Conservation (phyloP, 2,113 vertebrate genomes). For the Narcine bancroftii region DNA sequence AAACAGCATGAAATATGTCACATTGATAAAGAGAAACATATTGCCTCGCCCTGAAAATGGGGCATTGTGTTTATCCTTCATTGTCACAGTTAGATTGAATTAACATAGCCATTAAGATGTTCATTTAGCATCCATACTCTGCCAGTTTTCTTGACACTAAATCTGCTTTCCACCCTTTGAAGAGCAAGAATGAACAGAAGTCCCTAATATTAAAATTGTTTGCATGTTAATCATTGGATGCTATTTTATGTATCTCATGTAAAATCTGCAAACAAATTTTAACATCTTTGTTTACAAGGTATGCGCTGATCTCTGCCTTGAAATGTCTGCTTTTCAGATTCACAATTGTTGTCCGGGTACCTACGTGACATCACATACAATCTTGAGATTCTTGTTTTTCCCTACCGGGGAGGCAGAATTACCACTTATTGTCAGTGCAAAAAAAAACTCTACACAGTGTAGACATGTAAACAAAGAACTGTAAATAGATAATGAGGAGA, state of each 20-base stretch:
- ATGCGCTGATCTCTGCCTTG: not conserved
- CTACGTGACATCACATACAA: no score
- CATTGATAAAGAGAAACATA: constrained; percentile 29
- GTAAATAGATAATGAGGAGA: no score
- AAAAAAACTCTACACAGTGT: no score
- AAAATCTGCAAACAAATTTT: not conserved
- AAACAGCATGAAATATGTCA: not conserved
- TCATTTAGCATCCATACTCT: not conserved
- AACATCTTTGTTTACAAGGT: not conserved
- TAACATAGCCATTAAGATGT: constrained; percentile 5
- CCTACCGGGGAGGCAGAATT: no score
- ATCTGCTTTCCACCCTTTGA: not conserved
- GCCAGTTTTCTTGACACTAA: not conserved
- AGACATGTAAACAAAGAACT: no score
- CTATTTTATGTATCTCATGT: not conserved
- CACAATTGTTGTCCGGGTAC: no score
- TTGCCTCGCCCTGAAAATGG: not conserved
- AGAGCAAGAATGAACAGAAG: not conserved
- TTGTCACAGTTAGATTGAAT: constrained; percentile 28
- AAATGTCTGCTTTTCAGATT: not conserved
- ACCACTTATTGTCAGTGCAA: no score
- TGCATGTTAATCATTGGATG: not conserved
- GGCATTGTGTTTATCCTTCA: not conserved
- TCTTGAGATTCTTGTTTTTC: no score
- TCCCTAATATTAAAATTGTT: not conserved